A percentile compares a stretch with the other conserved stretches of the same genome.
Evolutionary conservation across 2,888 invertebrate species (phyloP).

Genomic region (Stomorhina lunata): DNA sequence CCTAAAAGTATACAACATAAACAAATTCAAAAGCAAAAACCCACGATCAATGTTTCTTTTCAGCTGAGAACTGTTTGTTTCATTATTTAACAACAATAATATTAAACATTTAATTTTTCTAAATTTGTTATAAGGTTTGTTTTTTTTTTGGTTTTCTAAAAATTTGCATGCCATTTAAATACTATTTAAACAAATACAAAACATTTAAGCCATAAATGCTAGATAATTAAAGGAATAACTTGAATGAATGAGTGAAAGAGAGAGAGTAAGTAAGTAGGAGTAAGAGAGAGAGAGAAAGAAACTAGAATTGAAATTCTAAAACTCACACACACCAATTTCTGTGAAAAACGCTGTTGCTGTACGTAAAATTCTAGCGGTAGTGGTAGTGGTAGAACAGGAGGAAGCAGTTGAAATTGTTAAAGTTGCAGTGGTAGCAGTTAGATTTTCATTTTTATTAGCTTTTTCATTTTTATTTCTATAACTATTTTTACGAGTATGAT

Average conservation of each 20-base stretch:
- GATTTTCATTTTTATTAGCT: not conserved
- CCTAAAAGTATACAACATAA: too few relatives aligned
- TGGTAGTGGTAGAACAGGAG: not conserved
- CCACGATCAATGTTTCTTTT: too few relatives aligned
- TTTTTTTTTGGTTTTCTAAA: too few relatives aligned
- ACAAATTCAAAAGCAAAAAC: too few relatives aligned
- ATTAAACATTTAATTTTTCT: too few relatives aligned
- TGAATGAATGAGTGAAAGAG: not conserved
- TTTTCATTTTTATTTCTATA: not conserved
- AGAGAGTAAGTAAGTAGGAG: too few relatives aligned
- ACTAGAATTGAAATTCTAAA: constrained; percentile 57
- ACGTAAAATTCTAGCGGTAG: constrained; percentile 7
- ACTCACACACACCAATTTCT: constrained; percentile 63
- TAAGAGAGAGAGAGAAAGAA: constrained; percentile 45
- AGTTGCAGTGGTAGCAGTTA: constrained; percentile 9
- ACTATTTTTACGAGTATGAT: too few relatives aligned
- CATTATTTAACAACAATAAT: too few relatives aligned
- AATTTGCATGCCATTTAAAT: constrained; percentile 7
- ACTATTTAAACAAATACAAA: not conserved
- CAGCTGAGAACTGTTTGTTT: too few relatives aligned
- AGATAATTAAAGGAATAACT: not conserved
- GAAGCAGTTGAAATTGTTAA: not conserved
- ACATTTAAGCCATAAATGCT: constrained; percentile 8
- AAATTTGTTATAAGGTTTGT: too few relatives aligned
- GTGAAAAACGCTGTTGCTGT: constrained; percentile 31